These are phyloP conservation scores for Alouatta palliata DNA, from an alignment of 2,113 vertebrate species.

Conservation along the genomic window DNA sequence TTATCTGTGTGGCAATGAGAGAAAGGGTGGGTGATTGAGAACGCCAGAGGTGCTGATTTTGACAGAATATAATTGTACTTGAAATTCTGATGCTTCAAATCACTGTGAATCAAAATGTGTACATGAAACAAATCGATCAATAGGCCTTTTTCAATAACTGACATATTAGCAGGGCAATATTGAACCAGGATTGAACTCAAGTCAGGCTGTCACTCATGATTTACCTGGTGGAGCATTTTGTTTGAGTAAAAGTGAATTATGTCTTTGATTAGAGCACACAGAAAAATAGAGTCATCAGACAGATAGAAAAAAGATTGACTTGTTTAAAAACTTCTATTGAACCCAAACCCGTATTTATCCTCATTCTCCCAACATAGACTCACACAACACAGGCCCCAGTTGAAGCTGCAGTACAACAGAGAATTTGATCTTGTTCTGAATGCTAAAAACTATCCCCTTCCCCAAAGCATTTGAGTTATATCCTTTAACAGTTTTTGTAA, in stretches of 20 bases:
- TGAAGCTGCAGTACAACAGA: not conserved
- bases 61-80: not conserved
- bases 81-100: conserved; percentile 56
- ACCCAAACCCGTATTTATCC: conserved; percentile 4
- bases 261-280: conserved; percentile 53
- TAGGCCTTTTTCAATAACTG: conserved; percentile 14
- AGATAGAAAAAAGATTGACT: conserved; percentile 42
- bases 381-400: not conserved
- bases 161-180: not conserved
- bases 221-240: conserved; percentile 32
- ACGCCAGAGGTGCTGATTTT: not conserved
- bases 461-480: not conserved
- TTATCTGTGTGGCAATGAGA: not conserved
- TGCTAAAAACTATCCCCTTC: not conserved
- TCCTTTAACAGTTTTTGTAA: not conserved
- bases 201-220: conserved; percentile 56
- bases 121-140: conserved; percentile 35
- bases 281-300: conserved; percentile 49
- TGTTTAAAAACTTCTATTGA: conserved; percentile 29
- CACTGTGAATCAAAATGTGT: conserved; percentile 34
- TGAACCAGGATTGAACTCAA: conserved; percentile 53
- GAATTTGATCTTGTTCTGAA: not conserved
- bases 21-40: not conserved
- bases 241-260: conserved; percentile 47
- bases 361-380: not conserved